Evolutionary conservation across 2,113 vertebrate genomes (phyloP).

Genomic region (Anguilla rostrata): DNA sequence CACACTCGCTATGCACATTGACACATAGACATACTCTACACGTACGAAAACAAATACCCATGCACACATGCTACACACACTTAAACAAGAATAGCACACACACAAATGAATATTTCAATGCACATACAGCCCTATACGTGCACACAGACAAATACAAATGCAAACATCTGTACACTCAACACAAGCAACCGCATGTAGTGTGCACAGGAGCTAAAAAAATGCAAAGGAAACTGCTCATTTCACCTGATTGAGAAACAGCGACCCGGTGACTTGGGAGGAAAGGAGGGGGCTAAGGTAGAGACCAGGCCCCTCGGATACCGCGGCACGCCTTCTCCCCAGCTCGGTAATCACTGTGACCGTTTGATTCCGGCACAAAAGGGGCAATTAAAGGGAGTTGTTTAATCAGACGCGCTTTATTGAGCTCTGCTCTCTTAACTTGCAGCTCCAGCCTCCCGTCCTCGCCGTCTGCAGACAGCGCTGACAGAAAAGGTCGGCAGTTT

Average conservation of each 20-base stretch:
- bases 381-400: constrained; percentile 69
- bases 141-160: constrained; percentile 22
- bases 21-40: constrained; percentile 3
- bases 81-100: constrained; percentile 28
- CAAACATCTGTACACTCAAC: not conserved
- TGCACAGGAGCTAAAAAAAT: not conserved
- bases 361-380: constrained; percentile 66
- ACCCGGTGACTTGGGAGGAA: constrained; percentile 39
- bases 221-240: no score
- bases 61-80: constrained; percentile 35
- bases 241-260: no score
- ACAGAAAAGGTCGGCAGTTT: constrained; percentile 70
- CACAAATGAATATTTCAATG: constrained; percentile 34
- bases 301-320: constrained; percentile 43
- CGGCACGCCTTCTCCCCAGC: constrained; percentile 34
- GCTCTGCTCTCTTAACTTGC: constrained; percentile 61
- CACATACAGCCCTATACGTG: constrained; percentile 30
- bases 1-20: not conserved
- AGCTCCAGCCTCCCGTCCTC: constrained; percentile 54
- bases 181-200: not conserved
- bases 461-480: constrained; percentile 53
- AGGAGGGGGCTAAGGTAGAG: constrained; percentile 50
- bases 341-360: constrained; percentile 53
- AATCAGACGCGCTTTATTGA: constrained; percentile 65
- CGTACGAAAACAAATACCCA: constrained; percentile 21